phyloP scores from a whole-genome alignment of 2,113 vertebrate species.

The Mastomys natalensis region DNA sequence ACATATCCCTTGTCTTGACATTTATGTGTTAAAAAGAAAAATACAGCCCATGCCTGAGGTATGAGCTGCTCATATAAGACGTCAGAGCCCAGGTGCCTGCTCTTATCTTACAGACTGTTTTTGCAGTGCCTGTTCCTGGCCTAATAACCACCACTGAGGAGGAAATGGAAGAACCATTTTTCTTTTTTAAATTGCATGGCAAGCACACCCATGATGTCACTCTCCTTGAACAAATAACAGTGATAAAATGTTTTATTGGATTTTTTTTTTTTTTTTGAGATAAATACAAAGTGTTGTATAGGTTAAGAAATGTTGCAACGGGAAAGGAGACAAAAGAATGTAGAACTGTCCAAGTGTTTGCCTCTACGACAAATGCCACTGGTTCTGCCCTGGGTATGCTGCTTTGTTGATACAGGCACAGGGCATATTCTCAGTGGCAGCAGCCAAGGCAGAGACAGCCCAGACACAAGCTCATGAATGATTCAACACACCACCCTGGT shows the following conservation, averaged over 20 bases:
- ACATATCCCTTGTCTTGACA: slow-evolving; percentile 30
- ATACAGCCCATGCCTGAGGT: background rate
- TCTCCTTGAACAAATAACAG: slow-evolving; percentile 47
- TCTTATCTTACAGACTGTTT: background rate
- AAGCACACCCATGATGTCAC: slow-evolving; percentile 32
- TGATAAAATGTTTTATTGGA: background rate
- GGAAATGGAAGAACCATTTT: slow-evolving; percentile 48
- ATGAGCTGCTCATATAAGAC: background rate
- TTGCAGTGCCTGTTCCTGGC: background rate
- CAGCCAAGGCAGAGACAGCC: background rate
- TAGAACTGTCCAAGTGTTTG: slow-evolving; percentile 32
- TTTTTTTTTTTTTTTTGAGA: slow-evolving; percentile 3
- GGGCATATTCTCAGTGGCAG: slow-evolving; percentile 31
- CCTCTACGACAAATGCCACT: slow-evolving; percentile 36
- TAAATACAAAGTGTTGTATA: background rate
- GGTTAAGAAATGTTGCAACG: background rate
- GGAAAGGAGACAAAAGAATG: background rate
- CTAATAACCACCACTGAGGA: background rate
- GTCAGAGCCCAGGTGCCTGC: background rate
- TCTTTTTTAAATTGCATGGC: slow-evolving; percentile 35
- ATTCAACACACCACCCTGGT: slow-evolving; percentile 70
- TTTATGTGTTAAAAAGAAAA: slow-evolving; percentile 55
- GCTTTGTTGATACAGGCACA: slow-evolving; percentile 54
- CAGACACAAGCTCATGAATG: slow-evolving; percentile 50
- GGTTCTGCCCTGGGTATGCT: slow-evolving; percentile 43